Evolutionary conservation across 2,113 vertebrate species (phyloP).

Genomic region (Calidris pygmaea): DNA sequence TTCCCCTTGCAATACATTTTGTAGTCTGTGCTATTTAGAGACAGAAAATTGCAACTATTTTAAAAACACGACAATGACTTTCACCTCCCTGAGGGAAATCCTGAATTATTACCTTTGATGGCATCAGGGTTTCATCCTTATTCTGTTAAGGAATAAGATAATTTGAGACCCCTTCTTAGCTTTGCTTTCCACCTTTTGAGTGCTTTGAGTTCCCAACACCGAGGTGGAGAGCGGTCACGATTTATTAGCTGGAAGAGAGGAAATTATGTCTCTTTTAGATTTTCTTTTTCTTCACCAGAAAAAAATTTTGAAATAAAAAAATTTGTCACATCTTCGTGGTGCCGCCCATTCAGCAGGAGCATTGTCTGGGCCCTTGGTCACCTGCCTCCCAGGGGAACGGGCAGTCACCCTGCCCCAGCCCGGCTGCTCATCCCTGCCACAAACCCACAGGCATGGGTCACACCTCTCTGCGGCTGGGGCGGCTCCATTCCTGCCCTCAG

Average conservation of each 20-base stretch:
- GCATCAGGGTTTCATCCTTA: slow-evolving; percentile 21
- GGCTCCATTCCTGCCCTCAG: neutral
- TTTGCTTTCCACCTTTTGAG: neutral
- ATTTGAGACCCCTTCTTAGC: neutral
- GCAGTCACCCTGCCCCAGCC: neutral
- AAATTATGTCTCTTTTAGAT: neutral
- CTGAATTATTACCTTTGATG: slow-evolving; percentile 44
- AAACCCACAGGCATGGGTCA: accelerated
- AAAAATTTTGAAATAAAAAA: neutral
- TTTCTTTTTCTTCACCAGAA: neutral
- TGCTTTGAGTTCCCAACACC: neutral
- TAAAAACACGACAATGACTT: slow-evolving; percentile 69
- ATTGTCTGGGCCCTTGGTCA: neutral
- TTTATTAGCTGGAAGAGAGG: neutral
- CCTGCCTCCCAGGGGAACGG: neutral
- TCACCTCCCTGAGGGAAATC: slow-evolving; percentile 56
- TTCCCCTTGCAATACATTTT: slow-evolving; percentile 71
- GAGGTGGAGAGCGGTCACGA: accelerated
- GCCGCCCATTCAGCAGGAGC: neutral
- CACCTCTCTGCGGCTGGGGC: neutral
- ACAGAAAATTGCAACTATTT: slow-evolving; percentile 71
- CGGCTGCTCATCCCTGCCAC: accelerated
- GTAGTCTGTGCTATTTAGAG: slow-evolving; percentile 73
- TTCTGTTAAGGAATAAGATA: slow-evolving; percentile 2
- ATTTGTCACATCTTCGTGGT: neutral